A percentile compares a stretch with the other conserved stretches of the same genome.
These are phyloP conservation scores for Zootoca vivipara DNA, from an alignment of 2,113 vertebrate genomes.

Conservation along the genomic window DNA sequence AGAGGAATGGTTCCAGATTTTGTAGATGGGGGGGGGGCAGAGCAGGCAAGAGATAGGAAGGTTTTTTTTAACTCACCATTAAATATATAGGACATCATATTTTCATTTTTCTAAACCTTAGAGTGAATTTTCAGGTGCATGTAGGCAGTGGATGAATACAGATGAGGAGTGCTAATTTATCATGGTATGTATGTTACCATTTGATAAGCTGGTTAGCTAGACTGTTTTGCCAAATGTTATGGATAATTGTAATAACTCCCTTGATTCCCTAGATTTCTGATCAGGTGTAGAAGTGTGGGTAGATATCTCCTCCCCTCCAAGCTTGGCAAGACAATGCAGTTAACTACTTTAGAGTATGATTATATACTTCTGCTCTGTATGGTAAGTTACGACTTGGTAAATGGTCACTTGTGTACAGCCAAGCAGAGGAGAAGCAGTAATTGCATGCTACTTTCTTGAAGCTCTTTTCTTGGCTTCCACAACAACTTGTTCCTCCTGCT, in stretches of 20 bases:
- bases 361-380: neutral
- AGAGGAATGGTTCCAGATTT: neutral
- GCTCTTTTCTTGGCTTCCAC: neutral
- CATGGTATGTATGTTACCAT: neutral
- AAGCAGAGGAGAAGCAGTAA: conserved; percentile 7
- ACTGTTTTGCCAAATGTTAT: neutral
- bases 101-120: neutral
- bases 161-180: neutral
- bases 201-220: neutral
- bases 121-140: neutral
- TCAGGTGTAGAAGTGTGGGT: no score
- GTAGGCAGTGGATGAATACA: neutral
- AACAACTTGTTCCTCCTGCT: conserved; percentile 19
- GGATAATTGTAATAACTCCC: neutral
- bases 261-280: neutral
- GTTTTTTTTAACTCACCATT: neutral
- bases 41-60: neutral
- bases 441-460: neutral
- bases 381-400: neutral
- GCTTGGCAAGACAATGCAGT: neutral
- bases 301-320: no score
- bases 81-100: neutral
- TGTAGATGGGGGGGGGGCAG: neutral
- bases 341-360: neutral
- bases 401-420: neutral